A percentile compares a stretch with the other conserved stretches of the same genome.
Evolutionary conservation across 2,888 invertebrate species (phyloP).

Genomic region (Calephelis perditalis): DNA sequence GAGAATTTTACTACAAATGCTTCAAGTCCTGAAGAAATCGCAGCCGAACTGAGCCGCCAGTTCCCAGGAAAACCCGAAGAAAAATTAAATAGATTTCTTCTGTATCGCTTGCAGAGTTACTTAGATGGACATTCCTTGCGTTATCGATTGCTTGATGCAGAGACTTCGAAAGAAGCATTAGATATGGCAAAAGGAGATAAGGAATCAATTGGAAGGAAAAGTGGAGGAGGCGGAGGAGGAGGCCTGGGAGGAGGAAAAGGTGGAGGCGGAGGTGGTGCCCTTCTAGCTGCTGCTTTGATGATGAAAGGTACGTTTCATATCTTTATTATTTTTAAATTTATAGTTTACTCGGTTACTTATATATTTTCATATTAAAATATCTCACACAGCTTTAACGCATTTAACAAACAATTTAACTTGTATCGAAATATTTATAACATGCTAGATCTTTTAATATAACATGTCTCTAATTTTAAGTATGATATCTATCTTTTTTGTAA

Average conservation of each 20-base stretch:
- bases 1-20: constrained; percentile 67
- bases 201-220: constrained; percentile 64
- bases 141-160: constrained; percentile 82
- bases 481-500: too few relatives aligned
- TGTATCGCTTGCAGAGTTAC: constrained; percentile 82
- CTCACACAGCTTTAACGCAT: too few relatives aligned
- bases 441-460: too few relatives aligned
- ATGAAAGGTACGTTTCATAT: constrained; percentile 75
- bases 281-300: constrained; percentile 79
- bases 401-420: too few relatives aligned
- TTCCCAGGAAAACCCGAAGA: constrained; percentile 88
- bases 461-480: too few relatives aligned
- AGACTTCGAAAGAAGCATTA: constrained; percentile 78
- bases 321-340: neutral
- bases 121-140: constrained; percentile 85
- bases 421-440: too few relatives aligned
- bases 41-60: constrained; percentile 83
- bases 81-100: constrained; percentile 84
- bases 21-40: constrained; percentile 80
- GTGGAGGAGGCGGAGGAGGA: constrained; percentile 63
- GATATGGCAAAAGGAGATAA: constrained; percentile 61
- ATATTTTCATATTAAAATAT: too few relatives aligned
- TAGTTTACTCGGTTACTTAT: too few relatives aligned
- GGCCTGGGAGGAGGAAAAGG: constrained; percentile 45
- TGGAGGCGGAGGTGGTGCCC: constrained; percentile 59